Conservation (phyloP, 2,888 invertebrate genomes). For the Xanthia icteritia region DNA sequence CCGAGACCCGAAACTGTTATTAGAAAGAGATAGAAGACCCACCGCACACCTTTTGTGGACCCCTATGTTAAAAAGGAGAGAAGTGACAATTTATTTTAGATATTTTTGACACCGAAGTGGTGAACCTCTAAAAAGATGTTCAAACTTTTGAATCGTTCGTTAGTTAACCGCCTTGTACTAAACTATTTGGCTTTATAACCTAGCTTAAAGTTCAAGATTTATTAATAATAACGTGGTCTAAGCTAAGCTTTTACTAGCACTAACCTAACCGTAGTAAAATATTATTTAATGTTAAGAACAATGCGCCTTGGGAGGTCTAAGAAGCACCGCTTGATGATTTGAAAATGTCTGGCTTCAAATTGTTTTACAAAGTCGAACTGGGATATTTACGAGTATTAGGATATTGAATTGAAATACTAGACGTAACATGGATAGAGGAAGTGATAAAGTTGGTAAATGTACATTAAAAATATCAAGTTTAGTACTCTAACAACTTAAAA, state of each 20-base stretch:
- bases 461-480: background rate
- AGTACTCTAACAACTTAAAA: background rate
- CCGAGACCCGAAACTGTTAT: constrained; percentile 60
- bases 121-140: constrained; percentile 52
- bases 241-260: constrained; percentile 53
- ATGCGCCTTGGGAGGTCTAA: constrained; percentile 58
- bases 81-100: constrained; percentile 68
- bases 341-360: constrained; percentile 51
- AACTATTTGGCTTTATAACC: constrained; percentile 24
- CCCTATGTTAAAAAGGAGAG: constrained; percentile 56
- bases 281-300: constrained; percentile 40
- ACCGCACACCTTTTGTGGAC: constrained; percentile 72
- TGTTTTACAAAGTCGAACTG: constrained; percentile 46
- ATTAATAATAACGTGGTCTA: constrained; percentile 37
- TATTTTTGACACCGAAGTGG: constrained; percentile 65
- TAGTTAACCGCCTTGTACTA: background rate
- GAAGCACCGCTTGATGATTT: constrained; percentile 55
- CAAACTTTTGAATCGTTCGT: constrained; percentile 36
- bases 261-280: constrained; percentile 41
- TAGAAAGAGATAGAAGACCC: constrained; percentile 67
- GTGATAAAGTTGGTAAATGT: constrained; percentile 26
- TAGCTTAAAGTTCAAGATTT: constrained; percentile 9
- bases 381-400: constrained; percentile 45
- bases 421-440: constrained; percentile 26
- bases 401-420: constrained; percentile 42